Evolutionary conservation across 2,797 vertebrate genomes (phyloP), one percentile per base, ranked within the genome.

Genomic region (Intellagama lesueurii): DNA sequence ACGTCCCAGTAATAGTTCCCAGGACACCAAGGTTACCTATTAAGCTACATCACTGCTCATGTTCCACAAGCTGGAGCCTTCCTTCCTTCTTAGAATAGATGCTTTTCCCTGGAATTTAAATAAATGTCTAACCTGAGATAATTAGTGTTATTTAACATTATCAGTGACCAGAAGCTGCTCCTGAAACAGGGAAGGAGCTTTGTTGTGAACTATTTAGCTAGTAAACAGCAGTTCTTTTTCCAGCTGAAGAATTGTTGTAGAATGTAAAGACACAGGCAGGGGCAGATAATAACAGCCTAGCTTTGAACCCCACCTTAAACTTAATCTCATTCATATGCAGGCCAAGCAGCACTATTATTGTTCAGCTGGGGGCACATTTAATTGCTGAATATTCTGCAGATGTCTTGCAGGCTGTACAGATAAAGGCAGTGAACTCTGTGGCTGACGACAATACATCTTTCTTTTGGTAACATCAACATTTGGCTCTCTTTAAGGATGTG

Each of bases 301-400:
- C 79, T 89, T 94, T 91, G 93, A 91, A 81, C 91, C 47, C 88
- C 90, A 93, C 91, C 92, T 94, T 94, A 92, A 90, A 93, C 90
- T 93, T 89, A 68, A 81, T 90, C 94, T 96, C 92, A 96, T 96
- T 96, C 93, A 95, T 88, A 95, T 95, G 93, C 94, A 96, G 94
- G 94, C 95, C 93, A 92, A 92, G 93, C 93, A 91, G 70, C 44
- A 94, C 95, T 91, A 92, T 94, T 93, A 95, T 92, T 93, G 95
- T 96, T 95, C 94, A 96, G 94, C 94, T 96, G 92, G 95, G 91
- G 93, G 94, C 95, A 95, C 92, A 95, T 96, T 96, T 96, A 96
- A 96, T 95, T 96, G 95, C 93, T 93, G 94, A 94, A 95, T 94
- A 92, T 93, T 95, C 95, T 95, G 92, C 94, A 95, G 94, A 94